Conservation (phyloP, 2,113 vertebrate genomes). For the Phasianus colchicus region DNA sequence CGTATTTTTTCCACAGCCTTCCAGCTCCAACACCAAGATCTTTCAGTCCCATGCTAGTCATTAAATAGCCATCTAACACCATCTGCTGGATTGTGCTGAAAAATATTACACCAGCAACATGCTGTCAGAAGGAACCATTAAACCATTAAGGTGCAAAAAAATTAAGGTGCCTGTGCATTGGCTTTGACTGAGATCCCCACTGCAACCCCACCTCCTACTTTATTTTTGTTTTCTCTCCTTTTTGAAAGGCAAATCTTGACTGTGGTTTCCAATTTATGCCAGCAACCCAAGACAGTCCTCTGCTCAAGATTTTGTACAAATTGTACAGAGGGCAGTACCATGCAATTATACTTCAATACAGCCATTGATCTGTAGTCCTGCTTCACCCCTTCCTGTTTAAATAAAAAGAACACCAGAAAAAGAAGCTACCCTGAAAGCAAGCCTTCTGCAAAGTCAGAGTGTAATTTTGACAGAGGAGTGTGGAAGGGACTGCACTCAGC, state of each 20-base stretch:
- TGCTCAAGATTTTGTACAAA: neutral
- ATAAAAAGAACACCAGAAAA: neutral
- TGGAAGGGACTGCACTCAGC: conserved; percentile 16
- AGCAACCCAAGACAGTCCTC: neutral
- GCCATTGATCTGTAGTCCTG: neutral
- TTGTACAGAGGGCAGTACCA: neutral
- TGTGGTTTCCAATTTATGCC: neutral
- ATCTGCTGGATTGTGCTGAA: conserved; percentile 60
- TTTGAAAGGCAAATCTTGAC: neutral
- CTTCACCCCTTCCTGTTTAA: neutral
- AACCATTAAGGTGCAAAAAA: neutral
- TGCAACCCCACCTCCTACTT: neutral
- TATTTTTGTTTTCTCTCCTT: neutral
- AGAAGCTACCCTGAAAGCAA: neutral
- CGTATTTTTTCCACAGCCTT: neutral
- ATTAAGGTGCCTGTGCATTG: neutral
- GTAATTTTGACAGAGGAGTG: neutral
- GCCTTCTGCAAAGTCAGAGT: neutral
- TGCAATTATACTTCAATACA: neutral
- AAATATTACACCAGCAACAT: neutral
- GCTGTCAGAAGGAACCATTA: neutral
- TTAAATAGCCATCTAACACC: conserved; percentile 69
- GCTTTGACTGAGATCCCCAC: neutral
- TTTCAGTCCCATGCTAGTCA: neutral
- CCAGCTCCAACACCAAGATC: neutral